These are phyloP conservation scores for Danio aesculapii DNA, from an alignment of 2,797 vertebrate genomes.

Conservation along the genomic window DNA sequence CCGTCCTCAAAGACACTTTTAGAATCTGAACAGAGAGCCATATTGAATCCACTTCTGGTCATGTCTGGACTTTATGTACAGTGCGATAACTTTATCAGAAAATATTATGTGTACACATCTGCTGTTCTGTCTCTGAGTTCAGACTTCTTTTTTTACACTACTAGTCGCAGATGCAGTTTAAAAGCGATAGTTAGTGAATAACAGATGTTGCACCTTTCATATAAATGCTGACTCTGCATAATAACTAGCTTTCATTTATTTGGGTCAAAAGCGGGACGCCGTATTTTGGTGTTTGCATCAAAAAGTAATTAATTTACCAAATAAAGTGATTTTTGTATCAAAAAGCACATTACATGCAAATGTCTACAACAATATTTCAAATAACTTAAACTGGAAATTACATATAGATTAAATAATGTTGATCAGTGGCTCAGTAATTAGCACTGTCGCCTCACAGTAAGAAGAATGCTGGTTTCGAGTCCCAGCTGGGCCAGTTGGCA, in stretches of 20 bases:
- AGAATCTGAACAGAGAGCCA: background rate
- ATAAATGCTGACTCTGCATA: background rate
- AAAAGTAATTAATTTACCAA: too few species aligned
- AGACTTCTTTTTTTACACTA: background rate
- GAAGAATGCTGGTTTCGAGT: too few species aligned
- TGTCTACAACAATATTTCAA: too few species aligned
- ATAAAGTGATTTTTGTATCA: too few species aligned
- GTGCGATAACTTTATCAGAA: background rate
- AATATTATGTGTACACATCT: background rate
- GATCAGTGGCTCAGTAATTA: too few species aligned
- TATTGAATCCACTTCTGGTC: background rate
- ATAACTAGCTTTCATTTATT: background rate
- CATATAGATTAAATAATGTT: too few species aligned
- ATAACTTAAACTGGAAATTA: too few species aligned
- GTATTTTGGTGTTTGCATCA: too few species aligned
- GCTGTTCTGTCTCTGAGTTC: background rate
- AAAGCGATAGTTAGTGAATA: background rate
- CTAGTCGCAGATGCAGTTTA: background rate
- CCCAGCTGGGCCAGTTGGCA: too few species aligned
- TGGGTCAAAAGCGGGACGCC: too few species aligned
- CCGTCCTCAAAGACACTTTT: slow-evolving; percentile 13
- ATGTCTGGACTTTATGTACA: background rate
- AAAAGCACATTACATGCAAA: too few species aligned
- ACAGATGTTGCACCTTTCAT: background rate
- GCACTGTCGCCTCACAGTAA: too few species aligned